phyloP scores from a whole-genome alignment of 2,888 invertebrate species.

The Agapostemon virescens region DNA sequence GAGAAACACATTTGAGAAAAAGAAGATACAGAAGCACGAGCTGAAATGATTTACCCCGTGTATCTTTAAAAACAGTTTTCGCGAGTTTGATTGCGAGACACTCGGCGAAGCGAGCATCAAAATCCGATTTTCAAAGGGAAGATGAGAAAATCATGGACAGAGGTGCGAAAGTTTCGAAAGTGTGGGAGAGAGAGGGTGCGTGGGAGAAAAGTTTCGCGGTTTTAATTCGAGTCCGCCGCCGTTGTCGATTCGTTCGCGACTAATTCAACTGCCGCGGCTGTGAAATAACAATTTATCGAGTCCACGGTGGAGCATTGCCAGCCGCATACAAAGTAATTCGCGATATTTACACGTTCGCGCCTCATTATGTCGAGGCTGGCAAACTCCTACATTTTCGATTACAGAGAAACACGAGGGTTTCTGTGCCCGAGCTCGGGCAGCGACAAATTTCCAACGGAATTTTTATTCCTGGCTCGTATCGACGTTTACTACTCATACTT shows the following conservation, averaged over 20 bases:
- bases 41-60: too few relatives aligned
- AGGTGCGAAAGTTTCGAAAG: neutral
- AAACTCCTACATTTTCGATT: conserved; percentile 44
- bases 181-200: neutral
- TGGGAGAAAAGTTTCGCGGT: neutral
- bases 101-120: neutral
- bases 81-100: neutral
- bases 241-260: conserved; percentile 22
- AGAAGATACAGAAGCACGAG: too few relatives aligned
- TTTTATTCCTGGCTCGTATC: conserved; percentile 55
- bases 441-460: conserved; percentile 35
- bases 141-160: neutral
- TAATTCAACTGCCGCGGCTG: conserved; percentile 43
- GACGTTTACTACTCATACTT: conserved; percentile 3
- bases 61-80: neutral
- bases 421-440: neutral
- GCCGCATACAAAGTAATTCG: conserved; percentile 40
- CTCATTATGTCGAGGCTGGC: conserved; percentile 47
- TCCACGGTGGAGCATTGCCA: conserved; percentile 54
- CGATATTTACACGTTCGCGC: conserved; percentile 61
- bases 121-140: neutral
- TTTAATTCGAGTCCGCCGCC: neutral
- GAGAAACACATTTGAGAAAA: too few relatives aligned
- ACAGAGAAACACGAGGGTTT: conserved; percentile 6
- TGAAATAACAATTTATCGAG: conserved; percentile 39